A percentile compares a stretch with the other conserved stretches of the same genome.
Conservation (phyloP, 2,797 vertebrate species). For the Otolemur crassicaudatus region DNA sequence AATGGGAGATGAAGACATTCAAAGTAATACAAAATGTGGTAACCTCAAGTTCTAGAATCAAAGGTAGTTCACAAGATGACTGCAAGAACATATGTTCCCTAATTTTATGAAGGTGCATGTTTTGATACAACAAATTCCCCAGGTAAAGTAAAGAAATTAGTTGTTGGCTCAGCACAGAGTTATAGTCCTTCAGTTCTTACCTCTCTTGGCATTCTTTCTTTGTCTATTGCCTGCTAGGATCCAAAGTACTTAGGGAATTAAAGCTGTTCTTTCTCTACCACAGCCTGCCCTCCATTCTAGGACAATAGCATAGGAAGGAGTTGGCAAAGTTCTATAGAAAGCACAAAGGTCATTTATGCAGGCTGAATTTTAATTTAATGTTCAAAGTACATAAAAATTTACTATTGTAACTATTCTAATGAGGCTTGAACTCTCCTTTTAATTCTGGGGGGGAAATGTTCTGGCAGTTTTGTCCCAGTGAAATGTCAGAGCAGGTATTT, state of each 20-base stretch:
- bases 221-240: background rate
- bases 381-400: slow-evolving; percentile 63
- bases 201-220: background rate
- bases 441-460: slow-evolving; percentile 23
- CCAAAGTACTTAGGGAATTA: slow-evolving; percentile 6
- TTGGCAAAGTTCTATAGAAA: slow-evolving; percentile 51
- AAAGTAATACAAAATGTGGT: background rate
- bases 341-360: slow-evolving; percentile 44
- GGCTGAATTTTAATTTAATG: slow-evolving; percentile 68
- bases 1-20: slow-evolving; percentile 10
- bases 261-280: slow-evolving; percentile 4
- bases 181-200: background rate
- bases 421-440: background rate
- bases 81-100: background rate
- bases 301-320: background rate
- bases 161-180: background rate
- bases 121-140: background rate
- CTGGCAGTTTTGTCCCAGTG: slow-evolving; percentile 19
- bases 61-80: background rate
- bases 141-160: slow-evolving; percentile 5
- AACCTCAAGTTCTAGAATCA: background rate
- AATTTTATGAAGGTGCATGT: background rate
- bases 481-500: slow-evolving; percentile 48
- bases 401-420: slow-evolving; percentile 50
- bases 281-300: background rate